Evolutionary conservation across 2,113 vertebrate genomes (phyloP), one percentile per base, ranked within the genome.

Genomic region (Lynx canadensis): DNA sequence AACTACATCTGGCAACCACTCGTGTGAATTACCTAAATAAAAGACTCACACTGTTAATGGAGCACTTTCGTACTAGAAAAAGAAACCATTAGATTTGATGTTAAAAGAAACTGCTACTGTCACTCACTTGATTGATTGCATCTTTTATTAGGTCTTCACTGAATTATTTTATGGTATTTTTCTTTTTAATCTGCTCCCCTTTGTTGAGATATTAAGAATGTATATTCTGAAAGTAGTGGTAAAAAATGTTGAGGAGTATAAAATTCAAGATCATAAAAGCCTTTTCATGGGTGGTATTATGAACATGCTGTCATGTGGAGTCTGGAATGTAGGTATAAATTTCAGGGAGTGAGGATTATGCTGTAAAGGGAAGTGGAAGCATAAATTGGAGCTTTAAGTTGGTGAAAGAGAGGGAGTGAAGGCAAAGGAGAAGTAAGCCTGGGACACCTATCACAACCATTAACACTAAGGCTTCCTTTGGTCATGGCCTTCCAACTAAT

Each of bases 21-120:
- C 65, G 71, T 97, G 97, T 96, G 97, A 97, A 97, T 97, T 98
- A 97, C 97, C 97, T 88, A 97, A 98, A 97, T 97, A 97, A 98
- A 98, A 97, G 98, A 92, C 95, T 97, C 98, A 94, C 96, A 96
- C 96, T 97, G 97, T 96, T 97, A 97, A 97, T 93, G 93, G 97
- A 95, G 93, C 97, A 97, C 97, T 97, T 97, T 91, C 93, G 89
- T 97, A 96, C 98, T 78, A 91, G 97, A 91, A 97, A 98, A 97
- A 98, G 98, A 96, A 97, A 95, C 96, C 97, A 96, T 97, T 97
- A 97, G 91, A 97, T 91, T 92, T 94, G 97, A 96, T 96, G 96
- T 95, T 97, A 89, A 97, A 97, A 97, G 97, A 95, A 98, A 97
- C 91, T 65, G 74, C 85, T 94, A 69, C 98, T 94, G 95, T 93